These are phyloP conservation scores for Conus ventricosus DNA, from an alignment of 1,140 invertebrate genomes.

Conservation along the genomic window DNA sequence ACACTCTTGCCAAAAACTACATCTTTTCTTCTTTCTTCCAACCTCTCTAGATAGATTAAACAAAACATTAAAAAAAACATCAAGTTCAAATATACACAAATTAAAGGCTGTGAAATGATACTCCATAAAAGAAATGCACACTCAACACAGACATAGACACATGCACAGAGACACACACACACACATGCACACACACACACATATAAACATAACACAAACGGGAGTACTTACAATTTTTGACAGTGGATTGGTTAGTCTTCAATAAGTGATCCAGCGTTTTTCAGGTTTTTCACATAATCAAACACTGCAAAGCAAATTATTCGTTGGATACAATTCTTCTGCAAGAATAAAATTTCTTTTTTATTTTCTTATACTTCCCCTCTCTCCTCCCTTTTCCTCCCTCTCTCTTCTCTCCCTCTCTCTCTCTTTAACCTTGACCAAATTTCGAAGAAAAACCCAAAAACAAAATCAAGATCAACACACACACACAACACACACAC, in stretches of 20 bases:
- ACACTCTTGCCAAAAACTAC: too few relatives aligned
- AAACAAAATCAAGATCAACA: neutral
- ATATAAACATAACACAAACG: neutral
- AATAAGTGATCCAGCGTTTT: constrained; percentile 80
- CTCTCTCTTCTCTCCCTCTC: too few relatives aligned
- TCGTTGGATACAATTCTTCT: too few relatives aligned
- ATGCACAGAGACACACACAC: neutral
- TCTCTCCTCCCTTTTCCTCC: too few relatives aligned
- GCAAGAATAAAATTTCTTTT: too few relatives aligned
- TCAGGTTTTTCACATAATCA: constrained; percentile 84
- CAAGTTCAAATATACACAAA: neutral
- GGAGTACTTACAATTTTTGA: constrained; percentile 25
- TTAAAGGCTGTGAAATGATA: too few relatives aligned
- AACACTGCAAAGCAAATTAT: constrained; percentile 76
- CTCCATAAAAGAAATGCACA: neutral
- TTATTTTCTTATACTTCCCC: too few relatives aligned
- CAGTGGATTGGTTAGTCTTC: constrained; percentile 83
- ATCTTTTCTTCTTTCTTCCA: too few relatives aligned
- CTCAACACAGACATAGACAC: neutral
- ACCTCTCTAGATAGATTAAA: too few relatives aligned
- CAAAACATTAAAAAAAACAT: neutral
- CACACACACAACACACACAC: too few relatives aligned
- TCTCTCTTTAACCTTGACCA: too few relatives aligned
- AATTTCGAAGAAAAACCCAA: too few relatives aligned
- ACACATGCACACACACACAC: neutral